Percentiles rank a stretch among this genome's conserved stretches.
Evolutionary conservation across 1,140 invertebrate species (phyloP).

Genomic region (Drosophila mauritiana): DNA sequence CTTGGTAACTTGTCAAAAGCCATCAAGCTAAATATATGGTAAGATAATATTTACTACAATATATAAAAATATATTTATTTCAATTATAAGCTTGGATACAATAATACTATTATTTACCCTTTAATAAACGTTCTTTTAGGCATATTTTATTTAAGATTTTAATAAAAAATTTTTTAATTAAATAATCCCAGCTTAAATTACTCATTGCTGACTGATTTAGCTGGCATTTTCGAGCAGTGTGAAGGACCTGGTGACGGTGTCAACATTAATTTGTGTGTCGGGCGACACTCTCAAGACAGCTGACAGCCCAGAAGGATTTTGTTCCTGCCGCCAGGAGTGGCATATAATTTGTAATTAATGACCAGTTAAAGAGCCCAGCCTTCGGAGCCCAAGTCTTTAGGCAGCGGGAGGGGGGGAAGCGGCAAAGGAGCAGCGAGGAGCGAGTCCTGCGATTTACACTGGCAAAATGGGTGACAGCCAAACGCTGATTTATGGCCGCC

Average conservation of each 20-base stretch:
- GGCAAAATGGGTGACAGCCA: constrained; percentile 74
- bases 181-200: no score
- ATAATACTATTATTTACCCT: no score
- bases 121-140: no score
- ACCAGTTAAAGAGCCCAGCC: constrained; percentile 73
- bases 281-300: constrained; percentile 72
- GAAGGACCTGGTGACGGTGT: constrained; percentile 42
- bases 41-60: no score
- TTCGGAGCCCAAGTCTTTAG: constrained; percentile 17
- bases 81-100: no score
- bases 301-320: constrained; percentile 52
- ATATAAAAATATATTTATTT: no score
- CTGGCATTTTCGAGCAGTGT: constrained; percentile 9
- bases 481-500: constrained; percentile 81
- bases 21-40: no score
- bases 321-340: constrained; percentile 45
- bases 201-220: no score
- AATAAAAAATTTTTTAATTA: no score
- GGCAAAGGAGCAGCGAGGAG: neutral
- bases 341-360: constrained; percentile 83
- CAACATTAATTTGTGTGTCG: constrained; percentile 78
- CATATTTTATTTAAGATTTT: no score
- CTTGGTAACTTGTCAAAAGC: no score
- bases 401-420: neutral
- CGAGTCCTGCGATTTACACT: constrained; percentile 67